These are phyloP conservation scores for Melikaiella ostensackeni DNA, from an alignment of 2,888 invertebrate species.

Conservation along the genomic window DNA sequence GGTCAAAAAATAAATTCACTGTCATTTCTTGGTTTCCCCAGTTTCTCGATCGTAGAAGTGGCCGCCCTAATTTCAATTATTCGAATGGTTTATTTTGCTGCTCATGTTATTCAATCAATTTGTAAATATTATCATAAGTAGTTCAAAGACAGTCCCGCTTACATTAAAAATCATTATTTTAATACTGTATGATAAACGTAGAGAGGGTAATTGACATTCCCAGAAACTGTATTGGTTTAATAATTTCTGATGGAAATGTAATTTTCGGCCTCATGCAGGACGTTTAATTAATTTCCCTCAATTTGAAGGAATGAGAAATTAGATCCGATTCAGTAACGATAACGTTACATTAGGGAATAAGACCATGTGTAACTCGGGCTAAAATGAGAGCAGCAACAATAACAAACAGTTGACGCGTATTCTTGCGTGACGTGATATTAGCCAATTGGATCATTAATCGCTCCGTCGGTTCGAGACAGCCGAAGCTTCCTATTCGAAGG, in stretches of 20 bases:
- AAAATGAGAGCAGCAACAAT: constrained; percentile 52
- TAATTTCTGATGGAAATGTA: not conserved
- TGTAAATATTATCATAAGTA: no score
- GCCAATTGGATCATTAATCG: constrained; percentile 77
- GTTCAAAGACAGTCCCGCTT: not conserved
- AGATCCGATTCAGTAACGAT: constrained; percentile 34
- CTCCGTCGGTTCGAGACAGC: constrained; percentile 72
- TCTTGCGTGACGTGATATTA: constrained; percentile 76
- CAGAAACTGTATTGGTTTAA: not conserved
- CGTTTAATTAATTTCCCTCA: constrained; percentile 34
- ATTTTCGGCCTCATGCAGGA: constrained; percentile 9
- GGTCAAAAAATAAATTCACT: no score
- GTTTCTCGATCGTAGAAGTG: no score
- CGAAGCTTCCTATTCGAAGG: constrained; percentile 61
- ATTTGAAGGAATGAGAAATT: constrained; percentile 35
- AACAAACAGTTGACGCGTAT: constrained; percentile 66
- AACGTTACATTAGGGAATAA: constrained; percentile 38
- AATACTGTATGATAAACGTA: not conserved
- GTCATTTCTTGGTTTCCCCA: no score
- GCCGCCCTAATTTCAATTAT: no score
- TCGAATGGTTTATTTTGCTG: no score
- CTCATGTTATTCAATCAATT: no score
- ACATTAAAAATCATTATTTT: not conserved
- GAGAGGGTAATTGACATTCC: not conserved
- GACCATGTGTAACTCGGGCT: constrained; percentile 27